Conservation (phyloP, 1,140 invertebrate species). For the Cylas formicarius region DNA sequence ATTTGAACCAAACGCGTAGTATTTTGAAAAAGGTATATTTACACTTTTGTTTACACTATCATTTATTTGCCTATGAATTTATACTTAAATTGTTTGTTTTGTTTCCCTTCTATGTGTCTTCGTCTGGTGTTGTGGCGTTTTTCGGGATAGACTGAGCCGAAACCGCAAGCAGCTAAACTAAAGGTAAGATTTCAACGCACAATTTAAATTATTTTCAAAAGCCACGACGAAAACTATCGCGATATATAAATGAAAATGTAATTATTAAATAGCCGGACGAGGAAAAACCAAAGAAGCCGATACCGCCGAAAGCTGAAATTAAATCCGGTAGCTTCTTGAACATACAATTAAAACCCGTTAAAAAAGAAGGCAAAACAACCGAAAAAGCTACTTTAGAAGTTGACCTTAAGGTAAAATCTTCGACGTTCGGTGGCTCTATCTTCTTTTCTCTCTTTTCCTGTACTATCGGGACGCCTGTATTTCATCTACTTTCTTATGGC, state of each 20-base stretch:
- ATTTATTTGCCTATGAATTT: background rate
- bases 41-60: background rate
- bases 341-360: slow-evolving; percentile 55
- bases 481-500: too few relatives aligned
- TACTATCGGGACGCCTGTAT: too few relatives aligned
- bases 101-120: slow-evolving; percentile 15
- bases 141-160: slow-evolving; percentile 30
- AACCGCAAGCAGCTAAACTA: slow-evolving; percentile 28
- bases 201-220: slow-evolving; percentile 3
- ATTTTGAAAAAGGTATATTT: slow-evolving; percentile 22
- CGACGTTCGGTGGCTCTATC: slow-evolving; percentile 9
- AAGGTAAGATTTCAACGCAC: slow-evolving; percentile 32
- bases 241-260: slow-evolving; percentile 2
- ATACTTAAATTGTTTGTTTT: slow-evolving; percentile 10
- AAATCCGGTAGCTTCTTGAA: slow-evolving; percentile 52
- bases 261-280: slow-evolving; percentile 38
- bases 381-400: slow-evolving; percentile 33
- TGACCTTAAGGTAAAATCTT: slow-evolving; percentile 39
- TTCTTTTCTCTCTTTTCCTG: slow-evolving; percentile 18
- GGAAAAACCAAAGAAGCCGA: slow-evolving; percentile 45
- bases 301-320: slow-evolving; percentile 49
- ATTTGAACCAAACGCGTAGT: slow-evolving; percentile 16
- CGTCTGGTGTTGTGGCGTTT: slow-evolving; percentile 11
- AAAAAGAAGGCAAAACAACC: slow-evolving; percentile 42
- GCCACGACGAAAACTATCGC: slow-evolving; percentile 1